These are phyloP conservation scores for Megaptera novaeangliae DNA, from an alignment of 2,113 vertebrate genomes.

Conservation along the genomic window DNA sequence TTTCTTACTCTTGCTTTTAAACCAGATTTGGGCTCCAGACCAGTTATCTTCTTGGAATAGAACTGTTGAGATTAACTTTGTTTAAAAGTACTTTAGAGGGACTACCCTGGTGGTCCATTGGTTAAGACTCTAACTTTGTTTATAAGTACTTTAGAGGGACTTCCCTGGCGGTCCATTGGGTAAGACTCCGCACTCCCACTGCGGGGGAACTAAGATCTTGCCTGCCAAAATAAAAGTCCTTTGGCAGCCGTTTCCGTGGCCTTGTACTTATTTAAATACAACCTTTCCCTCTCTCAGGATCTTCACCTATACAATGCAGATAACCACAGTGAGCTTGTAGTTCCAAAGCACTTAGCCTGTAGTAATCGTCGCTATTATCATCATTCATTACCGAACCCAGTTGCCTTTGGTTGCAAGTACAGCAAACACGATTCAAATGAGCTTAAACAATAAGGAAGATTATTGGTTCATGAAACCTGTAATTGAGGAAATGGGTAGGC, in stretches of 20 bases:
- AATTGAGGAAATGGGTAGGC: background rate
- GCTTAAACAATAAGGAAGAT: background rate
- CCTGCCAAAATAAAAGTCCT: background rate
- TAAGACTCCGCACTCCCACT: too few relatives aligned
- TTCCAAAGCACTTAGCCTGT: background rate
- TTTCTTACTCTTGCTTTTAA: background rate
- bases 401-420: background rate
- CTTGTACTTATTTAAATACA: background rate
- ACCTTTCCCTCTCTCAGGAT: background rate
- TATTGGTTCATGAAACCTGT: background rate
- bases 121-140: background rate
- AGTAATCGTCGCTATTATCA: background rate
- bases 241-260: background rate
- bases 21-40: background rate
- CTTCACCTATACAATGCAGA: background rate
- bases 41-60: background rate
- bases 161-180: too few relatives aligned
- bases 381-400: background rate
- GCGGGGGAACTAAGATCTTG: too few relatives aligned
- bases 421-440: background rate
- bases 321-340: background rate
- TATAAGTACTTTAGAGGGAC: background rate
- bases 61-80: background rate
- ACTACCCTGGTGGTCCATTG: too few relatives aligned
- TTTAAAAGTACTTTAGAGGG: background rate